Evolutionary conservation across 2,113 vertebrate species (phyloP), one percentile per base, ranked within the genome.

Genomic region (Cacatua alba): DNA sequence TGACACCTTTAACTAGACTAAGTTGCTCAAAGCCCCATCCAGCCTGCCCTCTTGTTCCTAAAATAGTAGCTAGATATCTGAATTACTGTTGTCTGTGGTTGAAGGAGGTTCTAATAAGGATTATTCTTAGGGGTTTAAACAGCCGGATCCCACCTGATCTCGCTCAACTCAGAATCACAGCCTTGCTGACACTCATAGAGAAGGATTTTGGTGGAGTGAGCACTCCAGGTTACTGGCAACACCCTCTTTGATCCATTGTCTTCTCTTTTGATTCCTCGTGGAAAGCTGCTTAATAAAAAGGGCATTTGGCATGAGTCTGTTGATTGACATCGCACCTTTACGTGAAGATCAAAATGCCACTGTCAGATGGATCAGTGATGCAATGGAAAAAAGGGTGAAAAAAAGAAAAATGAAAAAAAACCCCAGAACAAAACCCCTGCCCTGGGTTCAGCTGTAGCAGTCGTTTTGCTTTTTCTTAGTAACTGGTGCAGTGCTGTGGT

Each of bases 1-100:
- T 31, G 18, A 44, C 18, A 71, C 2, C 15, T 65, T 39, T 35
- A 37, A 29, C 65, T 19, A 10, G 5, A 10, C 35, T 33, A 60
- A 11, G 6, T 15, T 72, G 19, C 9, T 72, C 37, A 7, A 5
- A 67, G 2, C 6, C 1, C 31, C 0, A 0, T 59, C 37, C 51
- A 65, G 0, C 1, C 67, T 29, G 37, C 23, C 23, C 3, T 60
- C 23, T 35, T 59, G 33, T 3, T 81, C 21, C 70, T 64, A 65
- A 70, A 70, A 65, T 59, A 46, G 13, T 52, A n/a, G 13, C 28
- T 24, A 68, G 33, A 31, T 51, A 52, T 26, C 10, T 35, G 43
- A 51, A 13, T 26, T 70, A 46, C 8, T 57, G 52, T 49, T 29
- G 10, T 20, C 16, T 63, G 41, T 51, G 33, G 13, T 20, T 49